These are phyloP conservation scores for Mandrillus leucophaeus DNA, from an alignment of 2,113 vertebrate species.

Conservation along the genomic window DNA sequence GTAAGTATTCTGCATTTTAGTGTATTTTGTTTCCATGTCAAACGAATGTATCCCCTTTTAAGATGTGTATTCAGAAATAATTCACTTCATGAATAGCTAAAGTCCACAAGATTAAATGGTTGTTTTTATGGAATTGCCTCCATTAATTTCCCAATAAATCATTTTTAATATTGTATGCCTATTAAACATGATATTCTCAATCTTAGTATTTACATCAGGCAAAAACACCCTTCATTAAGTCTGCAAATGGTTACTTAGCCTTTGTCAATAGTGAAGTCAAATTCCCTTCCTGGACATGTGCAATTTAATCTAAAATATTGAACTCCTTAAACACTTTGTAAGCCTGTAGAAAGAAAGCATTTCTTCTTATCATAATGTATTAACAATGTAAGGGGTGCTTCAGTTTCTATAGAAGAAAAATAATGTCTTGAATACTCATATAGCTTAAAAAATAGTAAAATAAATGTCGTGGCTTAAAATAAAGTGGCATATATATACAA, in stretches of 20 bases:
- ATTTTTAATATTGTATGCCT: neutral
- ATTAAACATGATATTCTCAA: neutral
- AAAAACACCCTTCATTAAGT: neutral
- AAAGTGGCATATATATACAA: neutral
- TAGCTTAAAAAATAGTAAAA: neutral
- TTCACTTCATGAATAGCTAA: neutral
- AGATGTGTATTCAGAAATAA: neutral
- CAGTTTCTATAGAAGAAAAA: neutral
- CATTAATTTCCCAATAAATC: slow-evolving; percentile 12
- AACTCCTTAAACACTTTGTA: neutral
- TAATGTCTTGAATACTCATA: neutral
- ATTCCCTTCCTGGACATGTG: neutral
- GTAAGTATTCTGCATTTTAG: neutral
- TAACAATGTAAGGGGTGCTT: neutral
- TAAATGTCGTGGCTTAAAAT: neutral
- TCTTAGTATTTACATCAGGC: neutral
- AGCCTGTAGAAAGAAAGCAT: neutral
- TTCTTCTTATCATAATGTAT: neutral
- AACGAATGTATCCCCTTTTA: neutral
- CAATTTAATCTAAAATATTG: slow-evolving; percentile 6
- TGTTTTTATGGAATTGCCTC: neutral
- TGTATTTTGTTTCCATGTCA: neutral
- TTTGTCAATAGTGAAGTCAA: slow-evolving; percentile 16
- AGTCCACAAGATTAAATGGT: neutral
- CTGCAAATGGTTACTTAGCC: neutral